Evolutionary conservation across 2,113 vertebrate species (phyloP), one percentile per base, ranked within the genome.

Genomic region (Aepyceros melampus): DNA sequence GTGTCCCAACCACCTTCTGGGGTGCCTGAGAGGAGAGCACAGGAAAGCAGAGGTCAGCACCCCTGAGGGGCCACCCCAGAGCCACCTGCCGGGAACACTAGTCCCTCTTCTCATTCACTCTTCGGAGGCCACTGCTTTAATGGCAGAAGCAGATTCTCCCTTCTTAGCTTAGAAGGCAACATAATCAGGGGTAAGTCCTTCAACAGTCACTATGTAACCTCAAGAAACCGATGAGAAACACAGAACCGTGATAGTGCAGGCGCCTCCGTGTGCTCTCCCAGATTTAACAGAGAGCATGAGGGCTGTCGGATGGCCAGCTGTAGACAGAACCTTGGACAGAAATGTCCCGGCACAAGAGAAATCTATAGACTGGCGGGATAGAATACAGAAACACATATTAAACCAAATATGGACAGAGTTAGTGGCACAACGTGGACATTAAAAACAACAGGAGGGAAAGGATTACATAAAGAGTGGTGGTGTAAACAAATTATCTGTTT

Each of bases 291-390:
- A 27, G 60, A 55, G 53, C 16, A 2, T 47, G 43, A 67, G 15
- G 25, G n/a, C 40, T 6, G 15, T 0, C n/a, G 6, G 45, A 17
- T 5, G 27, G n/a, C 36, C 51, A 40, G 17, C 3, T 40, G 64
- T 1, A 7, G 23, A 47, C 29, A 14, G 89, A 36, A 5, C 21
- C 3, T 6, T 2, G 36, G 12, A 12, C 1, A 58, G 47, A 91
- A 71, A 29, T 2, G 23, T 25, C 58, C 36, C 1, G 0, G 7
- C 1, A 25, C 11, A 33, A 36, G 1, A 45, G 84, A 45, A 76
- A 36, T 25, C 55, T 3, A 23, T 0, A 81, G 90, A 45, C 2
- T 2, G 81, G 74, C 2, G 2, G n/a, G 56, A 19, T 0, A 55
- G 55, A 53, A 17, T 0, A 27, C 2, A 51, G 49, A 33, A 78